A percentile compares a stretch with the other conserved stretches of the same genome.
phyloP scores from a whole-genome alignment of 2,113 vertebrate species.

The Sapayoa aenigma region DNA sequence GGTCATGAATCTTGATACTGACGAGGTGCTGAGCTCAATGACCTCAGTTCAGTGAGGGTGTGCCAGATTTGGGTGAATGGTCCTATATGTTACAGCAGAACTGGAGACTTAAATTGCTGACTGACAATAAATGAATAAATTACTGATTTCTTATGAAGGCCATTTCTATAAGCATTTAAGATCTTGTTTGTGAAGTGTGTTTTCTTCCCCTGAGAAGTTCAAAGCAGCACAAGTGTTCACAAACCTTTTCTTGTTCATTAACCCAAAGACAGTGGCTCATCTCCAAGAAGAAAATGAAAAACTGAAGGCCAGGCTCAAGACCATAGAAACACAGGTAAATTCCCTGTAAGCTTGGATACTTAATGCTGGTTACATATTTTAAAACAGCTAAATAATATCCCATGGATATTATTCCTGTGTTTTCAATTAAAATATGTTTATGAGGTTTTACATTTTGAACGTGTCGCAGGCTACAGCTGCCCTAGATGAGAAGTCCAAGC shows the following conservation, averaged over 20 bases:
- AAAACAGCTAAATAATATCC: neutral
- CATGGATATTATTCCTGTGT: neutral
- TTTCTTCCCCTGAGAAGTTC: neutral
- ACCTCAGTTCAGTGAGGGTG: neutral
- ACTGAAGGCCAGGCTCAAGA: conserved; percentile 83
- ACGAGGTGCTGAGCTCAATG: neutral
- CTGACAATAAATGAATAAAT: neutral
- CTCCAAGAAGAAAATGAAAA: conserved; percentile 94
- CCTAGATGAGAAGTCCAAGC: conserved; percentile 85
- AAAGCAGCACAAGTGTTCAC: neutral
- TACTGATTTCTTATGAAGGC: neutral
- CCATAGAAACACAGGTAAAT: conserved; percentile 86
- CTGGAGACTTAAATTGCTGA: neutral
- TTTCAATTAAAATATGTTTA: neutral
- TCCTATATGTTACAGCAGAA: neutral
- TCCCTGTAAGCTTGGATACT: neutral
- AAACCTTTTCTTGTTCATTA: conserved; percentile 1
- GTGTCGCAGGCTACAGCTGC: conserved; percentile 81
- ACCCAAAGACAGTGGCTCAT: conserved; percentile 83
- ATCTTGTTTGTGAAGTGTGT: neutral
- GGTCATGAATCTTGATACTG: neutral
- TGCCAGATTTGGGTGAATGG: neutral
- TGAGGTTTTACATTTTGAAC: neutral
- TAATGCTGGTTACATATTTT: neutral
- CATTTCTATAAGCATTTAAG: neutral